These are phyloP conservation scores for Latrodectus geometricus DNA, from an alignment of 1,140 invertebrate genomes.

Conservation along the genomic window DNA sequence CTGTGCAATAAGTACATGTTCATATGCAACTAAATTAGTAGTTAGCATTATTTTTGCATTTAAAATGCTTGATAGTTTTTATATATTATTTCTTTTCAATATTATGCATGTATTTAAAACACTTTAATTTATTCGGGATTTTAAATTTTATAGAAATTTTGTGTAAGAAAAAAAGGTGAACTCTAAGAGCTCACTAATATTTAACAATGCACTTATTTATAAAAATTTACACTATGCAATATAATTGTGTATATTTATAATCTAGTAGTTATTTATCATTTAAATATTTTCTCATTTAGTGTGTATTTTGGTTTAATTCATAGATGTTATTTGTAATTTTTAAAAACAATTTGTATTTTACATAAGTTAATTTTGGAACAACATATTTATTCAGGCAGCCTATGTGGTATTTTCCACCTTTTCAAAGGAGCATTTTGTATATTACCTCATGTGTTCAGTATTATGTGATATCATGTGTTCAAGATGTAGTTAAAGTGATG, in stretches of 20 bases:
- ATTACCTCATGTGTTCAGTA: conserved; percentile 49
- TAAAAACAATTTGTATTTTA: conserved; percentile 1
- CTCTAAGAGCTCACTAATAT: not conserved
- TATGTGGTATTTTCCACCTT: conserved; percentile 4
- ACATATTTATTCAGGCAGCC: not conserved
- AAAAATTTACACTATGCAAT: not conserved
- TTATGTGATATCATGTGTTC: conserved; percentile 52
- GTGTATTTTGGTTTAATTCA: not conserved
- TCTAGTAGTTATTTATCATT: not conserved
- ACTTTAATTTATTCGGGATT: not conserved
- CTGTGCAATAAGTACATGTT: no score
- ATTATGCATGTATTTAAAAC: not conserved
- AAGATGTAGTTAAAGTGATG: conserved; percentile 2
- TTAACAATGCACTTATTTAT: not conserved
- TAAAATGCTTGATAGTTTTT: not conserved
- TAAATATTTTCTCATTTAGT: not conserved
- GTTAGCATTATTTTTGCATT: not conserved
- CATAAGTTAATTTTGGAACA: conserved; percentile 23
- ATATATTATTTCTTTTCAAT: not conserved
- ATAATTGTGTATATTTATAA: not conserved
- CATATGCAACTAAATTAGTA: no score
- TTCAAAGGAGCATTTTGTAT: not conserved
- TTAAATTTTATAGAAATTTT: not conserved
- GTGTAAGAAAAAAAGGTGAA: not conserved
- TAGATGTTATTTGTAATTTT: conserved; percentile 1